Conservation (phyloP, 1,140 invertebrate genomes). For the Brachystomella parvula region DNA sequence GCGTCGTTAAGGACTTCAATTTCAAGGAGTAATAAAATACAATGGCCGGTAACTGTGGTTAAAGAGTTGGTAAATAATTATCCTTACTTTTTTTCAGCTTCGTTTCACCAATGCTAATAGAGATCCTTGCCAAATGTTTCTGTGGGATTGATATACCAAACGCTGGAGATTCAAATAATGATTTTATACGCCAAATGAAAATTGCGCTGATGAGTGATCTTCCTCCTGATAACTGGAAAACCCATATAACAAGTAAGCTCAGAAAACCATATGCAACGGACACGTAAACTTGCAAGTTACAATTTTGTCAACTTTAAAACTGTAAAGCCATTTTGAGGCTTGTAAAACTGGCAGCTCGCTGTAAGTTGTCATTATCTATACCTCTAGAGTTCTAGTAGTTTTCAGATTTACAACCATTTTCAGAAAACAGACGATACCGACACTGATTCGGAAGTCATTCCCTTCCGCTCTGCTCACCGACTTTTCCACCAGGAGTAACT, state of each 20-base stretch:
- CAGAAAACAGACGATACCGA: no score
- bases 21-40: conserved; percentile 9
- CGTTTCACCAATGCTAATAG: conserved; percentile 13
- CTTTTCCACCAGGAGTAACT: no score
- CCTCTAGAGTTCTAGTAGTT: no score
- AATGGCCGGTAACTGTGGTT: conserved; percentile 6
- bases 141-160: conserved; percentile 1
- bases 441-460: no score
- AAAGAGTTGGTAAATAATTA: neutral
- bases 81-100: conserved; percentile 5
- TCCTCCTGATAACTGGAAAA: conserved; percentile 7
- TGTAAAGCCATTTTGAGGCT: neutral
- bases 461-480: no score
- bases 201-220: neutral
- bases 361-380: no score
- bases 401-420: no score
- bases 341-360: no score
- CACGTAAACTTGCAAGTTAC: no score
- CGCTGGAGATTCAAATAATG: neutral
- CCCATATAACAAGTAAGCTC: neutral
- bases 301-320: neutral
- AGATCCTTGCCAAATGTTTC: conserved; percentile 16
- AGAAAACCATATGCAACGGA: no score
- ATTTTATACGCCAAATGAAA: neutral
- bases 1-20: conserved; percentile 16